Percentiles rank a stretch among this genome's conserved stretches.
phyloP scores from a whole-genome alignment of 2,888 invertebrate species.

The Pristionchus mayeri region DNA sequence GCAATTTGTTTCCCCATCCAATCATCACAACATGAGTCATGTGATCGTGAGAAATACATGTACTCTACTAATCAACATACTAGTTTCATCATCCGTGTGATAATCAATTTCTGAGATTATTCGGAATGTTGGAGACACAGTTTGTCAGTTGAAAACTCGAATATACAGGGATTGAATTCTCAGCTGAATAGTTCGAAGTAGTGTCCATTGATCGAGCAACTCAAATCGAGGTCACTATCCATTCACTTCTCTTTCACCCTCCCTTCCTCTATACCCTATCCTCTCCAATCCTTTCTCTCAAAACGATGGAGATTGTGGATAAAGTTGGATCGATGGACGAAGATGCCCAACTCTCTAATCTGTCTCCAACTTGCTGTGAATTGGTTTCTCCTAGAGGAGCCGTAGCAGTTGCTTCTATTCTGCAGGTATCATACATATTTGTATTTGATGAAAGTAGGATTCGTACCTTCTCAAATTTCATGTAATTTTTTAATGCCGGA shows the following conservation, averaged over 20 bases:
- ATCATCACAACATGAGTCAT: too few relatives aligned
- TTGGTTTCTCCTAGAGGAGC: slow-evolving; percentile 31
- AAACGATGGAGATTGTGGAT: neutral
- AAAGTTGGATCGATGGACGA: slow-evolving; percentile 4
- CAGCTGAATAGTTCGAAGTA: neutral
- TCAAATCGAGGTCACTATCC: slow-evolving; percentile 28
- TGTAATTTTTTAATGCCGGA: too few relatives aligned
- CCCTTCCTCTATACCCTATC: neutral
- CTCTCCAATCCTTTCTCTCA: neutral
- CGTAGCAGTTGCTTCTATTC: neutral
- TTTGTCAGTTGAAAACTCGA: too few relatives aligned
- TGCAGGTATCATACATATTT: neutral
- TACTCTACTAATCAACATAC: too few relatives aligned
- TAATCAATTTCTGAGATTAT: too few relatives aligned
- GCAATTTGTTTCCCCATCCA: too few relatives aligned
- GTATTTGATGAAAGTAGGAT: too few relatives aligned
- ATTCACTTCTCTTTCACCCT: slow-evolving; percentile 37
- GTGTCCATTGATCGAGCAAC: neutral
- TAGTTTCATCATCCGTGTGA: too few relatives aligned
- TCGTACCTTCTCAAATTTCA: too few relatives aligned
- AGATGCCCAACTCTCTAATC: neutral
- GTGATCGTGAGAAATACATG: too few relatives aligned
- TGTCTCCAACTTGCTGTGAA: slow-evolving; percentile 39
- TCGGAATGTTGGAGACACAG: too few relatives aligned
- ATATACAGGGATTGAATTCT: too few relatives aligned